Conservation (phyloP, 2,797 vertebrate genomes). For the Poecilia gillii region DNA sequence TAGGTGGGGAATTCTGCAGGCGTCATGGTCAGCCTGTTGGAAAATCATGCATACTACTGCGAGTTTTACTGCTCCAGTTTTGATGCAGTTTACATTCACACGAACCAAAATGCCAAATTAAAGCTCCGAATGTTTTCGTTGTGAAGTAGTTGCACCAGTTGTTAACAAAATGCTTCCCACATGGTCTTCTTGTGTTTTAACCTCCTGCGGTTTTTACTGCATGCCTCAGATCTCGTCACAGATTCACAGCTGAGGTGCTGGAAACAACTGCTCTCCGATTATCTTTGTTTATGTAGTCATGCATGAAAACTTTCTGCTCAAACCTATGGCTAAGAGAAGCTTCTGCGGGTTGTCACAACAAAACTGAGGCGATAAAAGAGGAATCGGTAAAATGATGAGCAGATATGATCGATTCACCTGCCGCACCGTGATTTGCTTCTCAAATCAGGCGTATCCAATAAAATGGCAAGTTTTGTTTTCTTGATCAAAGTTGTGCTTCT, state of each 20-base stretch:
- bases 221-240: not conserved
- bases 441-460: not conserved
- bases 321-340: not conserved
- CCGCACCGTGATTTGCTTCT: not conserved
- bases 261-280: not conserved
- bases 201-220: not conserved
- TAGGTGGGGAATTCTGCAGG: slow-evolving; percentile 10
- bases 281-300: not conserved
- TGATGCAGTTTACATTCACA: not conserved
- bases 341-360: not conserved
- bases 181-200: not conserved
- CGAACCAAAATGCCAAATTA: not conserved
- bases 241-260: not conserved
- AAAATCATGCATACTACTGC: not conserved
- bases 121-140: not conserved
- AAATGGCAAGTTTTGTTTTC: not conserved
- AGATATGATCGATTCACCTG: not conserved
- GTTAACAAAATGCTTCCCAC: not conserved
- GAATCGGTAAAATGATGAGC: not conserved
- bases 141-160: not conserved
- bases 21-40: not conserved
- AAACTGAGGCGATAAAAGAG: not conserved
- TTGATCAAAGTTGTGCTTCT: not conserved
- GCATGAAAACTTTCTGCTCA: not conserved
- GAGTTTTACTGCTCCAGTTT: not conserved